A percentile compares a stretch with the other conserved stretches of the same genome.
Conservation (phyloP, 2,888 invertebrate species). For the Dorcus parallelipipedus region DNA sequence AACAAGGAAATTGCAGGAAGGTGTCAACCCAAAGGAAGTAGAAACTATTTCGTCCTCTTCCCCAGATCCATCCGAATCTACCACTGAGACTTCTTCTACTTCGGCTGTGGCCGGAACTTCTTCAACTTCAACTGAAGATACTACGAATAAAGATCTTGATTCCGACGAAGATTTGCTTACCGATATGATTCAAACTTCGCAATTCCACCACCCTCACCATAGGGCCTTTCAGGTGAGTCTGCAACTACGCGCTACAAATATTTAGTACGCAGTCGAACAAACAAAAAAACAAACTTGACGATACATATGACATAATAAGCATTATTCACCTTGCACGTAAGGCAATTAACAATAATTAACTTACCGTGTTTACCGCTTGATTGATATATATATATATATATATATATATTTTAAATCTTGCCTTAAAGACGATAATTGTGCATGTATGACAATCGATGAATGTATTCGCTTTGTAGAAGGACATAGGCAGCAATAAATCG, state of each 20-base stretch:
- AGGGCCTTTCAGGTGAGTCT: conserved; percentile 68
- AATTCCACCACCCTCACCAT: conserved; percentile 60
- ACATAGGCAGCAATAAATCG: no score
- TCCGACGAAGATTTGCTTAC: conserved; percentile 51
- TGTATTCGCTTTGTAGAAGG: no score
- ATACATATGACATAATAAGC: no score
- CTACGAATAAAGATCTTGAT: conserved; percentile 28
- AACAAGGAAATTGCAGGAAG: conserved; percentile 29
- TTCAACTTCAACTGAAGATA: conserved; percentile 15
- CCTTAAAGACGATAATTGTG: no score
- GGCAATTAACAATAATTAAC: no score
- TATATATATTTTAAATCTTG: no score
- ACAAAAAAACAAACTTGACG: no score
- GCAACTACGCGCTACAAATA: no score
- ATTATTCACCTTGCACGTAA: no score
- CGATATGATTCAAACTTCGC: conserved; percentile 64
- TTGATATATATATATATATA: no score
- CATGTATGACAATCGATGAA: no score
- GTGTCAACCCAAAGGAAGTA: conserved; percentile 38
- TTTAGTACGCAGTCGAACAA: not conserved
- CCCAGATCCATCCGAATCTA: conserved; percentile 8
- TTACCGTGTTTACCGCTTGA: no score
- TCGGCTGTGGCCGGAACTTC: conserved; percentile 13
- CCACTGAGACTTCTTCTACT: not conserved
- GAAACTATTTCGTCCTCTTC: conserved; percentile 34